Evolutionary conservation across 2,888 invertebrate genomes (phyloP).

Genomic region (Cataglyphis altisquamis): DNA sequence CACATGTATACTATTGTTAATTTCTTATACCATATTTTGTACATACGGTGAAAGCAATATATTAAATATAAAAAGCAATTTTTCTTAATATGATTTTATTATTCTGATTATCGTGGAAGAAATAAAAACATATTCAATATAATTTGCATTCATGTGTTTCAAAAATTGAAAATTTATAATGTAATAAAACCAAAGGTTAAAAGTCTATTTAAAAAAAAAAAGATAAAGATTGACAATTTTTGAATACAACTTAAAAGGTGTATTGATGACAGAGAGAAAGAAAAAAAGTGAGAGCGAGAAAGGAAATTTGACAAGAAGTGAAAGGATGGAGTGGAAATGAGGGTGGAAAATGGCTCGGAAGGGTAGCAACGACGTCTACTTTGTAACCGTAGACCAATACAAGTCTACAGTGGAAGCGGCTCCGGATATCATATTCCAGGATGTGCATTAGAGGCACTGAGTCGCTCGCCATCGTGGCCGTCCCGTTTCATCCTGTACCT

Average conservation of each 20-base stretch:
- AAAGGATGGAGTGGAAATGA: constrained; percentile 32
- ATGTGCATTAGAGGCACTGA: constrained; percentile 64
- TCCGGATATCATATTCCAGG: constrained; percentile 67
- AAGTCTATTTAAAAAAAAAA: not conserved
- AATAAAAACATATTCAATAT: not conserved
- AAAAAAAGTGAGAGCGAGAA: not conserved
- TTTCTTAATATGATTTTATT: not conserved
- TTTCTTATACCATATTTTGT: not conserved
- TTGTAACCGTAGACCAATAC: constrained; percentile 67
- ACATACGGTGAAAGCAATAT: not conserved
- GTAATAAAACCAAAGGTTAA: not conserved
- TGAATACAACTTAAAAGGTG: not conserved
- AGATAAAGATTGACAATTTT: not conserved
- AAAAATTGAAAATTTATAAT: not conserved
- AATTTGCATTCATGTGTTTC: not conserved
- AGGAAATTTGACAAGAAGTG: constrained; percentile 25
- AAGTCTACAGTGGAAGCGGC: constrained; percentile 47
- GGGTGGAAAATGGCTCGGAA: constrained; percentile 59
- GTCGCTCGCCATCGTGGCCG: constrained; percentile 36
- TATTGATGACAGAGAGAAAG: not conserved
- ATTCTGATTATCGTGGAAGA: not conserved
- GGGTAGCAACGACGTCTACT: constrained; percentile 55
- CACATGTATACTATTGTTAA: constrained; percentile 1
- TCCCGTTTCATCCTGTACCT: constrained; percentile 28
- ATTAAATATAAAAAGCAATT: constrained; percentile 38